Conservation (phyloP, 2,888 invertebrate species). For the Abscondita cerata region DNA sequence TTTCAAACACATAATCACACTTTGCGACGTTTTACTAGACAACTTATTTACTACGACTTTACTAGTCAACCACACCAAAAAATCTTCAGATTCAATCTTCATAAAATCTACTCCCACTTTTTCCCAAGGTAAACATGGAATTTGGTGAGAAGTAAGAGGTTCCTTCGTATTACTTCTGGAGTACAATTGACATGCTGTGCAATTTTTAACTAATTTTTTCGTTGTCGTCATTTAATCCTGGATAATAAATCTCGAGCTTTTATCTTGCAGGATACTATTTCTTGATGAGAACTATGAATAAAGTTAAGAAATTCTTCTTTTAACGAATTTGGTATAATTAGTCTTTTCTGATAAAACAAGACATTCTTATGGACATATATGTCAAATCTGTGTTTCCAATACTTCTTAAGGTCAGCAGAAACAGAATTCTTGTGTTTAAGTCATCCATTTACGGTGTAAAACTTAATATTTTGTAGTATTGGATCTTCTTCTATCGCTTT, state of each 20-base stretch:
- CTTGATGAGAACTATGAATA: background rate
- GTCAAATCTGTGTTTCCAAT: constrained; percentile 38
- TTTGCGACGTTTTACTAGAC: constrained; percentile 28
- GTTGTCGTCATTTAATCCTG: constrained; percentile 10
- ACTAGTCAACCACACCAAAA: constrained; percentile 40
- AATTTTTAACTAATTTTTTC: constrained; percentile 36
- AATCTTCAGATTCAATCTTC: constrained; percentile 23
- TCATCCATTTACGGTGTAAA: background rate
- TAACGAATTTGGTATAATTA: constrained; percentile 31
- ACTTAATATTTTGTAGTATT: background rate
- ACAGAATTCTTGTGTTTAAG: background rate
- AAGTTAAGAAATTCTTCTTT: constrained; percentile 21
- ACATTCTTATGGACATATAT: constrained; percentile 27
- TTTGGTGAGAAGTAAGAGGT: constrained; percentile 31
- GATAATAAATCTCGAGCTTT: background rate
- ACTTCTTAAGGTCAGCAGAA: constrained; percentile 26
- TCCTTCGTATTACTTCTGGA: constrained; percentile 22
- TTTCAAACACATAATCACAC: constrained; percentile 31
- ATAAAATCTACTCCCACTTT: constrained; percentile 37
- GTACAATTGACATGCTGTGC: constrained; percentile 17
- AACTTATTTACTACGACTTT: constrained; percentile 39
- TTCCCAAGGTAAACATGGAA: constrained; percentile 35
- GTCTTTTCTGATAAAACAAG: constrained; percentile 21
- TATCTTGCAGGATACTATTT: constrained; percentile 7
- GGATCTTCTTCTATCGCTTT: background rate